A percentile compares a stretch with the other conserved stretches of the same genome.
phyloP scores from a whole-genome alignment of 2,113 vertebrate genomes.

The Willisornis vidua region DNA sequence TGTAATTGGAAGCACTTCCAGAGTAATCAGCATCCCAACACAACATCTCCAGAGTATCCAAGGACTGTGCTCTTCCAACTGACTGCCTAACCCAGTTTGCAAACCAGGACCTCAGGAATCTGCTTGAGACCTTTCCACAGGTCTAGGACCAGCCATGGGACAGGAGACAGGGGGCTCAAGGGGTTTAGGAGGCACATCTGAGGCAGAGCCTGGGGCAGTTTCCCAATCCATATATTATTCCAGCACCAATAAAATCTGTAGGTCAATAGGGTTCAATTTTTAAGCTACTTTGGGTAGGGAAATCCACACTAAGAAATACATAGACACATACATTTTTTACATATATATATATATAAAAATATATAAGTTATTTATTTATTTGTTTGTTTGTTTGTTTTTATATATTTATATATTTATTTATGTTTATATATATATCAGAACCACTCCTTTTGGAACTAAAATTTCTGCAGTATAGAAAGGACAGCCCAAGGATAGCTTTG shows the following conservation, averaged over 20 bases:
- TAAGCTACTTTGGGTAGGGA: neutral
- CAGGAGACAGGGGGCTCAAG: neutral
- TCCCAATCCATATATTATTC: neutral
- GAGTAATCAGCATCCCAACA: neutral
- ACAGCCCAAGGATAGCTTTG: neutral
- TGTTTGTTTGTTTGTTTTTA: too few species aligned
- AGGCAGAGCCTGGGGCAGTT: neutral
- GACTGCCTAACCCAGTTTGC: neutral
- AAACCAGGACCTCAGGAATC: neutral
- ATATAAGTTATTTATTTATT: too few species aligned
- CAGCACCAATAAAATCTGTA: neutral
- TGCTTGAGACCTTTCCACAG: neutral
- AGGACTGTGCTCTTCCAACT: neutral
- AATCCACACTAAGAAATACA: neutral
- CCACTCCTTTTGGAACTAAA: neutral
- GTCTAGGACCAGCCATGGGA: fast-evolving
- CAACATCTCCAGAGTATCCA: neutral
- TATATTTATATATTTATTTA: too few species aligned
- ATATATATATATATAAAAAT: too few species aligned
- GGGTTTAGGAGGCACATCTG: neutral
- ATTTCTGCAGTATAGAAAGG: neutral
- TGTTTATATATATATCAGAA: neutral
- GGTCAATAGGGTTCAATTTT: neutral
- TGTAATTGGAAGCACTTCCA: neutral
- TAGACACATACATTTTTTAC: fast-evolving